A percentile compares a stretch with the other conserved stretches of the same genome.
Conservation (phyloP, 2,797 vertebrate species). For the Schizothorax lantsangensis region DNA sequence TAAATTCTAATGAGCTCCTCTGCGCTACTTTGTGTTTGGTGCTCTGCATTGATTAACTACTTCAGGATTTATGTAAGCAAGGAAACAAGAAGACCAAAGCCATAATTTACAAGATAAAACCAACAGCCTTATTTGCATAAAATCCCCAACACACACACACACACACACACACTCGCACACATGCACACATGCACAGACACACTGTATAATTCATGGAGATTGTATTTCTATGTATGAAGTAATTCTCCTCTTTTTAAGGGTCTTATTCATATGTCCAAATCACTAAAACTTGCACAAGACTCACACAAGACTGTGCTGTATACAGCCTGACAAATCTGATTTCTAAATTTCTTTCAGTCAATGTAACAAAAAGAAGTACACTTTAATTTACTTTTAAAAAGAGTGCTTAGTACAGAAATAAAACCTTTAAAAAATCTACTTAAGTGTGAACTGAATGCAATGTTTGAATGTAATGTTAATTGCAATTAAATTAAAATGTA, state of each 20-base stretch:
- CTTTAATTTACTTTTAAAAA: background rate
- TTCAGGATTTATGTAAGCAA: constrained; percentile 80
- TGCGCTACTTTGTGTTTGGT: constrained; percentile 69
- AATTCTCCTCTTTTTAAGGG: background rate
- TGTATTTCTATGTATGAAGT: constrained; percentile 5
- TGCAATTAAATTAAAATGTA: background rate
- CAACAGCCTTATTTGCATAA: constrained; percentile 69
- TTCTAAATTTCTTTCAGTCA: background rate
- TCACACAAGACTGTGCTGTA: background rate
- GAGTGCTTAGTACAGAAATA: background rate
- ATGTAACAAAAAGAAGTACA: background rate
- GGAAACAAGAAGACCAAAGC: constrained; percentile 68
- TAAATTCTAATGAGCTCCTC: constrained; percentile 77
- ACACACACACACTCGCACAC: background rate
- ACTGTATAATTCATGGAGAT: constrained; percentile 8
- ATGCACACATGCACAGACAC: background rate
- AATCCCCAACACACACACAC: constrained; percentile 58
- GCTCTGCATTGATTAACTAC: constrained; percentile 77
- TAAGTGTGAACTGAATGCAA: background rate
- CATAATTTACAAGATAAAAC: constrained; percentile 80
- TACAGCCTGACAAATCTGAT: background rate
- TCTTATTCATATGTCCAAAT: background rate
- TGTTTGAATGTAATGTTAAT: background rate
- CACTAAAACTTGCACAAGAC: background rate
- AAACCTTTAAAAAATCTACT: background rate